phyloP scores from a whole-genome alignment of 2,888 invertebrate species.

The Limnephilus marmoratus region DNA sequence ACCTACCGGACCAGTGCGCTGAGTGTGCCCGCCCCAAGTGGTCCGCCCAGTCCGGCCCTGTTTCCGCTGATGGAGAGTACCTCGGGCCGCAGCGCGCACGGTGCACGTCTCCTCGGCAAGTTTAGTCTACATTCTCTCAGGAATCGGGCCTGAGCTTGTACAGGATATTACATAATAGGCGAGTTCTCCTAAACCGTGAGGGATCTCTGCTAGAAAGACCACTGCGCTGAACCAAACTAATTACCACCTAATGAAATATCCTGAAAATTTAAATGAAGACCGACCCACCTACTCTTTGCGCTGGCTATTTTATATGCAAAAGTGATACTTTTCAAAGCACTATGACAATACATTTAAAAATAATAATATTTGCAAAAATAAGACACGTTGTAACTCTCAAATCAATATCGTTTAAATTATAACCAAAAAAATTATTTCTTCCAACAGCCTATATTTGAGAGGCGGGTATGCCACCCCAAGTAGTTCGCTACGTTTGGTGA shows the following conservation, averaged over 20 bases:
- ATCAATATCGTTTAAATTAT: too few relatives aligned
- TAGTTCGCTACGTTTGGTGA: too few relatives aligned
- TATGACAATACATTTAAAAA: too few relatives aligned
- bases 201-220: slow-evolving; percentile 9
- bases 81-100: background rate
- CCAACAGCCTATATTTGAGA: too few relatives aligned
- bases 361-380: too few relatives aligned
- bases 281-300: too few relatives aligned
- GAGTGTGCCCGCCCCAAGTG: background rate
- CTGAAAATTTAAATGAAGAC: background rate
- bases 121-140: slow-evolving; percentile 58
- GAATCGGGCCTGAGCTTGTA: slow-evolving; percentile 51
- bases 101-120: slow-evolving; percentile 36
- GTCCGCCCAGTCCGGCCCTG: background rate
- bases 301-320: too few relatives aligned
- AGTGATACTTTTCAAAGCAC: too few relatives aligned
- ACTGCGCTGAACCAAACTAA: slow-evolving; percentile 4
- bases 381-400: too few relatives aligned
- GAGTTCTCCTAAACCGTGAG: slow-evolving; percentile 54
- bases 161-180: slow-evolving; percentile 62
- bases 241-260: background rate
- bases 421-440: too few relatives aligned
- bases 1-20: background rate
- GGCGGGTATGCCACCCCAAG: too few relatives aligned
- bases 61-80: background rate